A percentile compares a stretch with the other conserved stretches of the same genome.
Conservation (phyloP, 2,797 vertebrate species). For the Lophius americanus region DNA sequence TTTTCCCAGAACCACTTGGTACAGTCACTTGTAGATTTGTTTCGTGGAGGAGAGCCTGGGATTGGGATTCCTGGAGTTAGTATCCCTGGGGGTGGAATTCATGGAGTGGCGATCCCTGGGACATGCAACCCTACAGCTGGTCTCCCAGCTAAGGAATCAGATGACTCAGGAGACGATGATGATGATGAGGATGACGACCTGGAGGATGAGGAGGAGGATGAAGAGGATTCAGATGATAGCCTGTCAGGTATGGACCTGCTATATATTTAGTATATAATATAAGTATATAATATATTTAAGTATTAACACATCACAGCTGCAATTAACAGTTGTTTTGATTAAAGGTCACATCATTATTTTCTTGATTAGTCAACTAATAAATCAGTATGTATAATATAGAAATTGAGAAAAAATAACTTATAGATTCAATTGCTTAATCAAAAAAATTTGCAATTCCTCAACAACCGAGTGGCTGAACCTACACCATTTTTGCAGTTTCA, state of each 20-base stretch:
- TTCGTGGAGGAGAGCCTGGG: constrained; percentile 88
- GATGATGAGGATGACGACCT: constrained; percentile 94
- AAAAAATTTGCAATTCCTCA: constrained; percentile 9
- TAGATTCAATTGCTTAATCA: neutral
- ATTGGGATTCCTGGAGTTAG: constrained; percentile 77
- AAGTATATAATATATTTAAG: constrained; percentile 3
- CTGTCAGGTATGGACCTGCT: constrained; percentile 87
- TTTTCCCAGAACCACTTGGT: constrained; percentile 88
- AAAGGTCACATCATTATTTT: neutral
- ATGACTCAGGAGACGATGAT: constrained; percentile 95
- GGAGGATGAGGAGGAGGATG: constrained; percentile 90
- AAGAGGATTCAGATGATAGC: constrained; percentile 95
- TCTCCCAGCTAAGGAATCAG: constrained; percentile 94
- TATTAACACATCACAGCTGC: neutral
- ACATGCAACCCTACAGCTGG: constrained; percentile 74
- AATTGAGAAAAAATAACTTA: too few relatives aligned
- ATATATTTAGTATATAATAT: neutral
- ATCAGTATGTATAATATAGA: too few relatives aligned
- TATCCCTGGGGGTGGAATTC: constrained; percentile 77
- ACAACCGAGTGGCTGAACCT: neutral
- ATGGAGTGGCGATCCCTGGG: constrained; percentile 75
- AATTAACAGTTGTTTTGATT: constrained; percentile 8
- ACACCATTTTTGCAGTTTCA: too few relatives aligned
- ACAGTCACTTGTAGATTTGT: constrained; percentile 91
- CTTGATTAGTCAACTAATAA: too few relatives aligned